Evolutionary conservation across 2,113 vertebrate species (phyloP).

Genomic region (Kryptolebias marmoratus): DNA sequence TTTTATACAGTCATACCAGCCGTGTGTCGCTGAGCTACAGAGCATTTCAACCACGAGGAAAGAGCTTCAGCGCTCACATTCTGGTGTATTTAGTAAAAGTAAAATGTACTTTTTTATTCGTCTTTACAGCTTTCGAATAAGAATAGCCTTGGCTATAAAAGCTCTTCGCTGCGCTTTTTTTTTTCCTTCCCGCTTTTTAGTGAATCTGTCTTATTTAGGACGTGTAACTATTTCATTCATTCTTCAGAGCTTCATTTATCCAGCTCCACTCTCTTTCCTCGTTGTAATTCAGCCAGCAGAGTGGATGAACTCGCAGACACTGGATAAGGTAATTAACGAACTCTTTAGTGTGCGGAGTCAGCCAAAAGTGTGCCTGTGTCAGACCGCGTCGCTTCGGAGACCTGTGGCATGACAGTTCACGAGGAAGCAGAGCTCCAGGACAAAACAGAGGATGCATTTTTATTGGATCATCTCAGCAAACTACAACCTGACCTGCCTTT

Average conservation of each 20-base stretch:
- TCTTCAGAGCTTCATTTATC: slow-evolving; percentile 1
- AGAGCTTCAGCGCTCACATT: background rate
- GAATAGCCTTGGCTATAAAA: background rate
- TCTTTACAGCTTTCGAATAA: background rate
- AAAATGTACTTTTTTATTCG: background rate
- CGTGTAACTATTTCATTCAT: background rate
- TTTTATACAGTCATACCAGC: too few relatives aligned
- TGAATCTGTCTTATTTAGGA: background rate
- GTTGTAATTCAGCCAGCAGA: slow-evolving; percentile 31
- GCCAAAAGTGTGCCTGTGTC: slow-evolving; percentile 2
- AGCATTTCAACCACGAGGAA: background rate
- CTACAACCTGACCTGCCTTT: background rate
- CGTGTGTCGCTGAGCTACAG: too few relatives aligned
- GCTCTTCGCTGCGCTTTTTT: background rate
- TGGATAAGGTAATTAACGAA: slow-evolving; percentile 46
- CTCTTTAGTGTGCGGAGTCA: slow-evolving; percentile 41
- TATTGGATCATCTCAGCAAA: slow-evolving; percentile 5
- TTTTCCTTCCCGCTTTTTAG: slow-evolving; percentile 3
- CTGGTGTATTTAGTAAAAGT: too few relatives aligned
- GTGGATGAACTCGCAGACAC: slow-evolving; percentile 49
- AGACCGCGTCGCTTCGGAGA: slow-evolving; percentile 9
- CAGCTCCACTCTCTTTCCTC: background rate
- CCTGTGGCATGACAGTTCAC: background rate
- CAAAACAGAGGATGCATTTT: background rate
- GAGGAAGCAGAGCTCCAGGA: background rate